Evolutionary conservation across 2,113 vertebrate genomes (phyloP).

Genomic region (Apodemus sylvaticus): DNA sequence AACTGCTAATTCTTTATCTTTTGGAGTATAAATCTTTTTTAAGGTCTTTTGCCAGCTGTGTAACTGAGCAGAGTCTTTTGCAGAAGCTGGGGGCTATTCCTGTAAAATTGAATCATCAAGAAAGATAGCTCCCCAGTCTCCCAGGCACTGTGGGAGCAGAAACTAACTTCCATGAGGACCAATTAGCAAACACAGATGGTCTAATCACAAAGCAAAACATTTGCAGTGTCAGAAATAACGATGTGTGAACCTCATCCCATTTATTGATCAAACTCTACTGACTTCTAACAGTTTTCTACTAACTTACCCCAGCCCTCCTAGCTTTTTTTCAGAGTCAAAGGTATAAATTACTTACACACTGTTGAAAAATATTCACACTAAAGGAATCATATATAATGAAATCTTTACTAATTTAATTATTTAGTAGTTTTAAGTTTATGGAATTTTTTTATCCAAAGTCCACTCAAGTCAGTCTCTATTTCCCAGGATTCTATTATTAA

Average conservation of each 20-base stretch:
- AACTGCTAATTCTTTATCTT: slow-evolving; percentile 42
- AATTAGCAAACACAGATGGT: slow-evolving; percentile 29
- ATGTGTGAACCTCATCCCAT: not conserved
- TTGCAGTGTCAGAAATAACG: not conserved
- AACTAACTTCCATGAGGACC: not conserved
- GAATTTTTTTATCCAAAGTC: not conserved
- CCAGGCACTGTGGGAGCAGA: not conserved
- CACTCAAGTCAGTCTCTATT: accelerated
- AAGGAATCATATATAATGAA: not conserved
- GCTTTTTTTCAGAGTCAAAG: not conserved
- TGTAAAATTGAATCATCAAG: slow-evolving; percentile 36
- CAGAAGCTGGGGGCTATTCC: not conserved
- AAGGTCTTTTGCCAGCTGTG: not conserved
- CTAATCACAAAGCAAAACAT: slow-evolving; percentile 1
- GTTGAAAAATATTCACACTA: not conserved
- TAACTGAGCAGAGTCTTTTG: not conserved
- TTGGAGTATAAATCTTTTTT: slow-evolving; percentile 21
- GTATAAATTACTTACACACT: not conserved
- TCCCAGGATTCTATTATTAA: not conserved
- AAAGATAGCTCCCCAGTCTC: not conserved
- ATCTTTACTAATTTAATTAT: not conserved
- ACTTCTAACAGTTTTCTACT: not conserved
- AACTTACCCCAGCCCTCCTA: not conserved
- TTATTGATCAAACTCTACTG: not conserved
- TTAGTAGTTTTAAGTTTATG: not conserved